These are phyloP conservation scores for Entomyzon cyanotis DNA, from an alignment of 2,113 vertebrate genomes.

Conservation along the genomic window DNA sequence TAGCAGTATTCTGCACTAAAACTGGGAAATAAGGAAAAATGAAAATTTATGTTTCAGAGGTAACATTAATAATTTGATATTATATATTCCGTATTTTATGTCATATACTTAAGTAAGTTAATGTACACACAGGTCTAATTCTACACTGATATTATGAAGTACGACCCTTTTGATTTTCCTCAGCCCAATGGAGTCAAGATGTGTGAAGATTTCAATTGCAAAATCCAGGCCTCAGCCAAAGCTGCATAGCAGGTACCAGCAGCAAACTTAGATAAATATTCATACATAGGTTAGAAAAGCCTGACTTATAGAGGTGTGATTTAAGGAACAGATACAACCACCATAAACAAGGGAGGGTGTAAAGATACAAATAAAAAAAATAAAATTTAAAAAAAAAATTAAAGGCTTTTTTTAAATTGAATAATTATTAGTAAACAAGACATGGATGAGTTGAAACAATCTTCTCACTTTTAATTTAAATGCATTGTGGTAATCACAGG, in stretches of 20 bases:
- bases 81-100: not conserved
- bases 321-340: not conserved
- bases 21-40: not conserved
- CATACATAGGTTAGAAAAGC: not conserved
- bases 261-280: not conserved
- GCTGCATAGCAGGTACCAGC: not conserved
- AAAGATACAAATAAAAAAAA: not conserved
- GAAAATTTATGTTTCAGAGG: not conserved
- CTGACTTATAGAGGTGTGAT: not conserved
- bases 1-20: not conserved
- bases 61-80: not conserved
- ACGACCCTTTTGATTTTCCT: not conserved
- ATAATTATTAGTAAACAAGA: not conserved
- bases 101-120: not conserved
- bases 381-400: no score
- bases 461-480: not conserved
- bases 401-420: not conserved
- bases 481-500: not conserved
- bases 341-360: not conserved
- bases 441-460: not conserved
- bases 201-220: not conserved
- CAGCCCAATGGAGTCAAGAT: not conserved
- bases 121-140: not conserved
- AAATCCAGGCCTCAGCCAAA: not conserved
- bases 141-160: not conserved